A percentile compares a stretch with the other conserved stretches of the same genome.
Conservation (phyloP, 2,113 vertebrate genomes). For the Mobula hypostoma region DNA sequence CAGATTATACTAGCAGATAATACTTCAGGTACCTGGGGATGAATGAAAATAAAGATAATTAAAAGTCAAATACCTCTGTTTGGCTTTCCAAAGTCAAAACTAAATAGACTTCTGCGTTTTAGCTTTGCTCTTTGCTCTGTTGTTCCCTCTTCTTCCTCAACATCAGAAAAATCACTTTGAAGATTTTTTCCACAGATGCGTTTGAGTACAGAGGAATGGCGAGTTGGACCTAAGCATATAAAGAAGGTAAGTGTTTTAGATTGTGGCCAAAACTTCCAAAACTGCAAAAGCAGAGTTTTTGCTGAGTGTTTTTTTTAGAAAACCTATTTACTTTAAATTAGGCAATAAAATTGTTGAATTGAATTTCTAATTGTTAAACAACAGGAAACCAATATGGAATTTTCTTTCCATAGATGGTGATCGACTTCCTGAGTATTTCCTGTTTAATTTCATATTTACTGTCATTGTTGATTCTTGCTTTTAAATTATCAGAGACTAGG, state of each 20-base stretch:
- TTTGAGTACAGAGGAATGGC: slow-evolving; percentile 45
- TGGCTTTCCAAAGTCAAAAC: background rate
- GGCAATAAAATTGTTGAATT: background rate
- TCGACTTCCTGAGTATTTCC: too few species aligned
- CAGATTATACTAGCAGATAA: background rate
- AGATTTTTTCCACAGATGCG: slow-evolving; percentile 44
- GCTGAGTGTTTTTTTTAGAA: background rate
- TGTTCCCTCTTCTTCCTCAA: slow-evolving; percentile 41
- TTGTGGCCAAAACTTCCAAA: background rate
- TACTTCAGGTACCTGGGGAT: background rate
- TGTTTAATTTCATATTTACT: too few species aligned
- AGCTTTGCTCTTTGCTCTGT: slow-evolving; percentile 38
- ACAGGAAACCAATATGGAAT: too few species aligned
- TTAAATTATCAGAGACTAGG: too few species aligned
- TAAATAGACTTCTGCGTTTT: slow-evolving; percentile 51
- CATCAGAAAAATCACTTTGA: slow-evolving; percentile 47
- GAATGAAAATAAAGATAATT: background rate
- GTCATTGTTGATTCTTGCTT: too few species aligned
- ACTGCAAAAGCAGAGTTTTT: background rate
- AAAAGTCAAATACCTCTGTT: background rate
- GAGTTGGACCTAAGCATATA: background rate
- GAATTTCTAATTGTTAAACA: too few species aligned
- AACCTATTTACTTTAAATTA: background rate
- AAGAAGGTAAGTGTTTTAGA: background rate
- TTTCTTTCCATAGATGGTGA: too few species aligned